phyloP scores from a whole-genome alignment of 2,888 invertebrate species.

The Theretra japonica region DNA sequence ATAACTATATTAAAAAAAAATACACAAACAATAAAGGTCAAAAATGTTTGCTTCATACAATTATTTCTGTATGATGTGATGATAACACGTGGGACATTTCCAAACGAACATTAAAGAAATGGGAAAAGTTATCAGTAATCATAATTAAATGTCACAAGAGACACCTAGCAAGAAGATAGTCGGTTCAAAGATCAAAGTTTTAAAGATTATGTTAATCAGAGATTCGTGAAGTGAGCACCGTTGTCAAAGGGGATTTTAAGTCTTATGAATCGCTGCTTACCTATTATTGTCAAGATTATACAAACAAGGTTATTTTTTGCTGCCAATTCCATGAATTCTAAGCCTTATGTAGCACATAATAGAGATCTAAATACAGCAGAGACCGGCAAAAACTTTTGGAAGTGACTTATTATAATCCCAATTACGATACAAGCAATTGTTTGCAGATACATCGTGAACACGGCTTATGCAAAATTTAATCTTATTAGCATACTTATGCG shows the following conservation, averaged over 20 bases:
- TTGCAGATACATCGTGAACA: constrained; percentile 49
- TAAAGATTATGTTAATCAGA: constrained; percentile 71
- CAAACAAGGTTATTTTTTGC: background rate
- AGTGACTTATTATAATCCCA: constrained; percentile 55
- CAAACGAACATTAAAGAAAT: constrained; percentile 4
- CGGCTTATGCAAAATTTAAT: constrained; percentile 19
- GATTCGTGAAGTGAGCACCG: constrained; percentile 66
- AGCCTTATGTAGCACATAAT: background rate
- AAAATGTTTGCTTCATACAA: too few relatives aligned
- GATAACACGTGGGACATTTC: background rate
- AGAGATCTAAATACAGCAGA: background rate
- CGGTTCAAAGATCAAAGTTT: constrained; percentile 30
- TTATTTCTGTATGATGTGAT: too few relatives aligned
- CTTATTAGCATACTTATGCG: constrained; percentile 15
- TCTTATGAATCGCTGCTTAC: constrained; percentile 43
- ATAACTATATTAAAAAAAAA: too few relatives aligned
- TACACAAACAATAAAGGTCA: too few relatives aligned
- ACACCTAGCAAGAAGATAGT: constrained; percentile 30
- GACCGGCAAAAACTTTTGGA: constrained; percentile 35
- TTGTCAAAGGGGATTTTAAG: constrained; percentile 52
- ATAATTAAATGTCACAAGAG: constrained; percentile 30
- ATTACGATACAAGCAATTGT: constrained; percentile 65
- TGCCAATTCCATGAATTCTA: background rate
- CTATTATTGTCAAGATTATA: constrained; percentile 25
- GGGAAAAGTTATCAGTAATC: constrained; percentile 19